Conservation (phyloP, 2,797 vertebrate species). For the Thalassophryne amazonica region DNA sequence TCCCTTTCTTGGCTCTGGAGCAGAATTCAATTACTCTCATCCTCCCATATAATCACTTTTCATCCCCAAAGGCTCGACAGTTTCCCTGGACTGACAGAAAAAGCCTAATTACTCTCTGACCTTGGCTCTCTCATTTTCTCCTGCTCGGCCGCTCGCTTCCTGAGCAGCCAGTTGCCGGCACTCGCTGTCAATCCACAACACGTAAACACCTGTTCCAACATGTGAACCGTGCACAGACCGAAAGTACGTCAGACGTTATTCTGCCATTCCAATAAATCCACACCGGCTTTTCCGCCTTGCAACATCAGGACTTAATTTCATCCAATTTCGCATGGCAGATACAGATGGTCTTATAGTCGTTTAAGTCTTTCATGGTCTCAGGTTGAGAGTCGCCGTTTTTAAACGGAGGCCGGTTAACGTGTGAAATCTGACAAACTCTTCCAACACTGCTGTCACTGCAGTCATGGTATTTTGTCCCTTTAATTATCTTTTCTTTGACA, state of each 20-base stretch:
- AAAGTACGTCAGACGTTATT: background rate
- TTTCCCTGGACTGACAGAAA: slow-evolving; percentile 65
- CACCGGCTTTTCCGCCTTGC: background rate
- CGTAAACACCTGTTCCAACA: slow-evolving; percentile 23
- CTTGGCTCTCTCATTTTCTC: slow-evolving; percentile 52
- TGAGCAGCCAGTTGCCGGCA: background rate
- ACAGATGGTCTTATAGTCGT: slow-evolving; percentile 36
- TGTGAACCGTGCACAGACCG: slow-evolving; percentile 1
- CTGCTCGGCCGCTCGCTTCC: background rate
- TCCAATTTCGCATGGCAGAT: slow-evolving; percentile 40
- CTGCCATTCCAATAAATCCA: background rate
- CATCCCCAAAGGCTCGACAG: slow-evolving; percentile 73
- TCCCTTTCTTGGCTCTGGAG: slow-evolving; percentile 52
- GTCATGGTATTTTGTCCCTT: slow-evolving; percentile 5
- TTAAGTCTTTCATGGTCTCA: slow-evolving; percentile 42
- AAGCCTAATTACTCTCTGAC: slow-evolving; percentile 75
- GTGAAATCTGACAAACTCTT: slow-evolving; percentile 1
- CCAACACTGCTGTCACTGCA: slow-evolving; percentile 3
- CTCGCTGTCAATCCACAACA: slow-evolving; percentile 2
- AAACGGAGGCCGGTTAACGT: slow-evolving; percentile 3
- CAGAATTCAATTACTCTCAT: slow-evolving; percentile 73
- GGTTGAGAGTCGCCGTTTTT: slow-evolving; percentile 15
- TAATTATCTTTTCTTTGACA: slow-evolving; percentile 21
- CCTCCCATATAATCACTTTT: slow-evolving; percentile 76
- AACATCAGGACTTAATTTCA: slow-evolving; percentile 37